Evolutionary conservation across 2,797 vertebrate species (phyloP), one percentile per base, ranked within the genome.

Genomic region (Gallirallus australis): DNA sequence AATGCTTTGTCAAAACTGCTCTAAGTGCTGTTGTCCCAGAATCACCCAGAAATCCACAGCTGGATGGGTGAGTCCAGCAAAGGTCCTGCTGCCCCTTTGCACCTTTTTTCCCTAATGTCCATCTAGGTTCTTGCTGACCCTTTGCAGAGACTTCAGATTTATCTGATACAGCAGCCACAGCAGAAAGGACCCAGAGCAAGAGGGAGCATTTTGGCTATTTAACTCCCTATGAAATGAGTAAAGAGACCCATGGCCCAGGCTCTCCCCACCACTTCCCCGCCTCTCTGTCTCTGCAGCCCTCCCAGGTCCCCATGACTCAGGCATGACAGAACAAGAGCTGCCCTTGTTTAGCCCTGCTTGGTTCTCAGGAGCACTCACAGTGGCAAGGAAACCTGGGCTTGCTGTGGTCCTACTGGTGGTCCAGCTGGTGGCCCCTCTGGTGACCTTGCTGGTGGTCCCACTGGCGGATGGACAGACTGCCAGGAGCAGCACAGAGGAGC

Each of bases 301-400:
- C 52, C 24, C 28, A 56, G 27, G 24, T 61, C 21, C 28, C 79
- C 12, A 9, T 12, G 37, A 15, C 24, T 54, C 31, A 40, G 39
- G 60, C n/a, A 47, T 0, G 1, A 48, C 0, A 1, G 50, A 28
- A 42, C 25, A 84, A 23, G 37, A 61, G 18, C 65, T 11, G 57
- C 7, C 31, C 28, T 31, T 35, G 2, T 45, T 73, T 54, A 87
- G 33, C 20, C 56, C 42, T 13, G 2, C 12, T n/a, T 50, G 11
- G 18, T 57, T 61, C 40, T 14, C 16, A 59, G 59, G 25, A 61
- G 27, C 24, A 28, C 23, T 50, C 66, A 47, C 28, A 21, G 31
- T 50, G 42, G 16, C 60, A 82, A 69, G 42, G 68, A 54, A 89
- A 54, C 42, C 47, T 30, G 47, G 50, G 35, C 35, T 37, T 89